A percentile compares a stretch with the other conserved stretches of the same genome.
Evolutionary conservation across 2,888 invertebrate species (phyloP).

Genomic region (Tupiocoris notatus): DNA sequence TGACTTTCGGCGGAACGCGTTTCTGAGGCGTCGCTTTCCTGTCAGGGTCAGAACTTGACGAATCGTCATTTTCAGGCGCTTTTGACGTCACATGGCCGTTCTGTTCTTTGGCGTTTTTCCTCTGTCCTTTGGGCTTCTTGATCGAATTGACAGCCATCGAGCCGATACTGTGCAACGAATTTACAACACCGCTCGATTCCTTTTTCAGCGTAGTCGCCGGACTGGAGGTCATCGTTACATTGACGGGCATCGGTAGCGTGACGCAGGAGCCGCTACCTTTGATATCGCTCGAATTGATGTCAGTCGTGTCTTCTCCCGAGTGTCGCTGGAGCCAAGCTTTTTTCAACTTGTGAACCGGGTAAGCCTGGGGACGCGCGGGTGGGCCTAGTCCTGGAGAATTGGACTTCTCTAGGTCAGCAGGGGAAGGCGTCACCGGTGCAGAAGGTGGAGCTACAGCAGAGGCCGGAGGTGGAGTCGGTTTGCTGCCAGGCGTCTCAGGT

Average conservation of each 20-base stretch:
- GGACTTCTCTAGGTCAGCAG: slow-evolving; percentile 57
- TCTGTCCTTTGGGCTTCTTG: slow-evolving; percentile 54
- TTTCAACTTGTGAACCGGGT: slow-evolving; percentile 76
- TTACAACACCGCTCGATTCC: slow-evolving; percentile 55
- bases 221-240: slow-evolving; percentile 54
- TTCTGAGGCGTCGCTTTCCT: slow-evolving; percentile 50
- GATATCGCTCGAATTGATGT: slow-evolving; percentile 57
- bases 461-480: slow-evolving; percentile 51
- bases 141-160: slow-evolving; percentile 67
- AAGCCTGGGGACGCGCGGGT: slow-evolving; percentile 52
- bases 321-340: slow-evolving; percentile 89
- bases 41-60: slow-evolving; percentile 67
- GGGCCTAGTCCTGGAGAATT: slow-evolving; percentile 59
- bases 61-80: slow-evolving; percentile 60
- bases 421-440: slow-evolving; percentile 10
- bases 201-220: slow-evolving; percentile 56
- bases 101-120: slow-evolving; percentile 51
- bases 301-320: slow-evolving; percentile 73
- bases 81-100: slow-evolving; percentile 58
- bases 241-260: slow-evolving; percentile 62
- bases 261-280: slow-evolving; percentile 68
- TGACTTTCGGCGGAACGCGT: slow-evolving; percentile 55
- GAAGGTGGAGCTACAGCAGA: slow-evolving; percentile 51
- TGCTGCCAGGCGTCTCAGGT: slow-evolving; percentile 33
- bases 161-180: slow-evolving; percentile 61